Conservation (phyloP, 1,140 invertebrate species). For the Gryon sp. region DNA sequence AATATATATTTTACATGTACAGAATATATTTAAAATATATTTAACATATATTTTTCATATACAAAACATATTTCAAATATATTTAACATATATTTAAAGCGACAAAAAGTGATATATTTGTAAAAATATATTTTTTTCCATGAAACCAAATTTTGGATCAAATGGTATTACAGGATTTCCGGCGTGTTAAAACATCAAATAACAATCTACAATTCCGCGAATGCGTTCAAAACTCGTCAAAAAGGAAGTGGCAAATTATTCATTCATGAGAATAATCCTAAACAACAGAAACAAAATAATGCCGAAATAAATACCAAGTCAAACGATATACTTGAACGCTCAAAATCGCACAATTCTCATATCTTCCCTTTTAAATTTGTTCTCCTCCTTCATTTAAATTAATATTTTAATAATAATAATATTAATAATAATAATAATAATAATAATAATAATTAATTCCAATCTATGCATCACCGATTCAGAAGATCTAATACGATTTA, state of each 20-base stretch:
- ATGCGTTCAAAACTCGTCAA: slow-evolving; percentile 35
- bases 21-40: no score
- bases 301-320: slow-evolving; percentile 33
- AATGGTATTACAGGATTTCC: slow-evolving; percentile 7
- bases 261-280: slow-evolving; percentile 14
- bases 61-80: no score
- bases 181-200: not conserved
- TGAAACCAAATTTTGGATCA: not conserved
- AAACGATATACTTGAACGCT: slow-evolving; percentile 27
- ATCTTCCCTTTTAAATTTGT: not conserved
- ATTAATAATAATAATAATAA: no score
- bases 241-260: slow-evolving; percentile 40
- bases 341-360: slow-evolving; percentile 12
- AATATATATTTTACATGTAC: no score
- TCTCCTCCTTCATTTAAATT: no score
- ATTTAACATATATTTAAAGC: no score
- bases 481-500: slow-evolving; percentile 69
- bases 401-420: no score
- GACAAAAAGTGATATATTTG: no score
- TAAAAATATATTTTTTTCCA: no score
- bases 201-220: slow-evolving; percentile 2
- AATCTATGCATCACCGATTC: slow-evolving; percentile 25
- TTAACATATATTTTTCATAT: no score
- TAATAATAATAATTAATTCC: slow-evolving; percentile 9
- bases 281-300: slow-evolving; percentile 26